Evolutionary conservation across 2,888 invertebrate genomes (phyloP), one percentile per base, ranked within the genome.

Genomic region (Malacosoma neustria): DNA sequence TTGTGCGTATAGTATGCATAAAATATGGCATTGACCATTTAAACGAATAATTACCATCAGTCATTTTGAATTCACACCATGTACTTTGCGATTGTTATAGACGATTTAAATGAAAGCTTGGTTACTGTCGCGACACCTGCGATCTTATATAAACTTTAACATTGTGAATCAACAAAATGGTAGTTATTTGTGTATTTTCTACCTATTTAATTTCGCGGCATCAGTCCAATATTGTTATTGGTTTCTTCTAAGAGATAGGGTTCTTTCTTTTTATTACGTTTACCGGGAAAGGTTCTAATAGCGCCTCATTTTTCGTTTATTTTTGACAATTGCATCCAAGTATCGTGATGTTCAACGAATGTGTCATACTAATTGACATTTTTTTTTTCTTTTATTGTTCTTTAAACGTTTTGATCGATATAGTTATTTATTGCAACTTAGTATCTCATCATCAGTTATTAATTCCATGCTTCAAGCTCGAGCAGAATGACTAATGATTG

Each of bases 221-320:
- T 46, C 40, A 45, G 46, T 50, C 50, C 38, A 44, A 37, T 43
- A 46, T 48, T 39, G 50, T 50, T 22, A 7, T 6, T 22, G 22
- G 22, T 22, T n/a, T n/a, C n/a, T n/a, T n/a, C 35, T 38, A 32
- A 30, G 31, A 37, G 11, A 56, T 47, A 50, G 30, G 43, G 37
- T 49, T 48, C 44, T 47, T 53, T 47, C 36, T 42, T 50, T 59
- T 55, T 55, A 48, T 52, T 50, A 54, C 66, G 57, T 68, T 66
- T 63, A 42, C 47, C n/a, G n/a, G n/a, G n/a, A n/a, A n/a, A n/a
- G n/a, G n/a, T n/a, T 51, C 51, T 49, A 57, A 67, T 60, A 39
- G 42, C 37, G 30, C 15, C 37, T 39, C 45, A 39, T 40, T 41
- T n/a, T 41, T 50, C 49, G 51, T 46, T 46, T 52, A 45, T 51